Evolutionary conservation across 37 sponge, comb jelly and placozoan genomes (phyloP), one percentile per base, ranked within the genome.

Genomic region (Ianthella basta): DNA sequence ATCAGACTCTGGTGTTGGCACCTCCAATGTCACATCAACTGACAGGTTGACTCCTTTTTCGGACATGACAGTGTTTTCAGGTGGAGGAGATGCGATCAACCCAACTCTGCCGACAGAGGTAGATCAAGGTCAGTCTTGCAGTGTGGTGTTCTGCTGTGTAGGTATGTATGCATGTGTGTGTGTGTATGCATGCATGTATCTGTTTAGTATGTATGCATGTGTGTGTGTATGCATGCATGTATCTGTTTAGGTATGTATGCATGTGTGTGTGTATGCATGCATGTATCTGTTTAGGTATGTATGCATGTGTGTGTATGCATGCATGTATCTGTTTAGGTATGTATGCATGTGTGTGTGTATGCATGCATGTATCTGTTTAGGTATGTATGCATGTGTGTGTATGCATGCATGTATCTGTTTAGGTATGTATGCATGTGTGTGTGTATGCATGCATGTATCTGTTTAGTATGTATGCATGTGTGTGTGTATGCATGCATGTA

Each of bases 1-100:
- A 27, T 30, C 70, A 34, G 70, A 69, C 27, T 69, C 70, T 5
- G 70, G 70, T 30, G 35, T 69, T 18, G 70, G 70, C 15, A 30
- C 70, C 70, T 69, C 70, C 1, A 30, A 69, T n/a, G 70, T 30
- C 27, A 29, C 70, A 3, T 69, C 70, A 1, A 69, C 70, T 18
- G 70, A 69, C 33, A 13, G 78, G 6, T 50, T 75, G 53, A 75
- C 78, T 75, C 78, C 78, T 0, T 75, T 75, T 44, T 75, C 78
- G 25, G 78, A 75, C 25, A 36, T 44, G n/a, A 75, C 78, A 40
- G 1, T 41, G 14, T 41, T 75, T 44, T 75, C 78, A 15, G 78
- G 53, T 25, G 13, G 21, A 1, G 37, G 78, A 32, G 37, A 24
- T n/a, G n/a, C n/a, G 21, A 44, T 14, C 16, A 36, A 5, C 21